Percentiles rank a stretch among this genome's conserved stretches.
These are phyloP conservation scores for Pseudochirops cupreus DNA, from an alignment of 2,797 vertebrate species.

Conservation along the genomic window DNA sequence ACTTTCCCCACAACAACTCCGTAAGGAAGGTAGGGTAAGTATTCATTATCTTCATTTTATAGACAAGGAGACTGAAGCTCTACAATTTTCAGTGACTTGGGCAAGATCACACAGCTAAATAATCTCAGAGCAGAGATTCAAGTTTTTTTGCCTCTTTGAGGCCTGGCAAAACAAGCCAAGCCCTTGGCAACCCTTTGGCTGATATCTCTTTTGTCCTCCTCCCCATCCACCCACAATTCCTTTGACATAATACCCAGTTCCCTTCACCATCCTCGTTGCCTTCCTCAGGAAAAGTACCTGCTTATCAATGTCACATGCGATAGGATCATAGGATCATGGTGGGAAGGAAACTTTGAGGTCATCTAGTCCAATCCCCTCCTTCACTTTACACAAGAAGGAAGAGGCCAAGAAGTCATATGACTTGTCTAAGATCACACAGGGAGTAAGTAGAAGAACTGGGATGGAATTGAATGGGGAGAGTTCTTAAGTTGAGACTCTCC, in stretches of 20 bases:
- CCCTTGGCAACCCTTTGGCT: background rate
- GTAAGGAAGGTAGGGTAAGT: background rate
- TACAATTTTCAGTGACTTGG: background rate
- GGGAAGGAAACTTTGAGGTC: background rate
- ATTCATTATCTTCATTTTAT: background rate
- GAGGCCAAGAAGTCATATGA: background rate
- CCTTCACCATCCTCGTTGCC: background rate
- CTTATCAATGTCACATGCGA: background rate
- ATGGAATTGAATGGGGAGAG: background rate
- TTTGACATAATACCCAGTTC: background rate
- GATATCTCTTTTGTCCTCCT: background rate
- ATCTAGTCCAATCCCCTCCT: background rate
- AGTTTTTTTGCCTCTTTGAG: background rate
- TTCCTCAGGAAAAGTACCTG: background rate
- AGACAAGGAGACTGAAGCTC: background rate
- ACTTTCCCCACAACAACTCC: background rate
- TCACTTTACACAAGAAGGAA: background rate
- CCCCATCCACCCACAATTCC: background rate
- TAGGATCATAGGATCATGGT: background rate
- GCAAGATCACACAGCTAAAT: background rate
- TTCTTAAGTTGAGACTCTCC: too few relatives aligned
- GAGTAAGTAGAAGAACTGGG: background rate
- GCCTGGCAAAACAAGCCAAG: background rate
- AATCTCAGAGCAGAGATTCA: background rate
- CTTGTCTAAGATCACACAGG: background rate